Evolutionary conservation across 2,888 invertebrate species (phyloP), one percentile per base, ranked within the genome.

Genomic region (Melanophora roralis): DNA sequence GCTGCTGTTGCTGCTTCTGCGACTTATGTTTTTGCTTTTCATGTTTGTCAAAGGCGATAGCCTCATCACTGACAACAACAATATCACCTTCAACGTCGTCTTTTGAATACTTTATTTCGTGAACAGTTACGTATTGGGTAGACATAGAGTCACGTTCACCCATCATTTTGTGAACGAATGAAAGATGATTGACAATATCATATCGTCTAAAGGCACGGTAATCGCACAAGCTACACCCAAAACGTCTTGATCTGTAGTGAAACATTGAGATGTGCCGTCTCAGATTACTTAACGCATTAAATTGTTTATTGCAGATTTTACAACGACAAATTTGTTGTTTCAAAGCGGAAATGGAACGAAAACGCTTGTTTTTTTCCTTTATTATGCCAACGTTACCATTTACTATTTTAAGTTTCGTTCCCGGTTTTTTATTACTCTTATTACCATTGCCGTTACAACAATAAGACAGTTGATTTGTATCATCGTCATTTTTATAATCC

Each of bases 211-310:
- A 94, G 77, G 93, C 92, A 85, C 93, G 93, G 85, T 92, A 95
- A 62, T 93, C 92, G 88, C 96, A 96, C 16, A 94, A 88, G 84
- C 93, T 94, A 86, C 96, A 96, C 71, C 94, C 93, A 86, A 93
- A 96, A 32, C 95, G 92, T 84, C 93, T 92, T 1, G 88, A 87
- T 4, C 90, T 86, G 76, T 89, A 89, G 55, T 90, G 90, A 53
- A 89, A 89, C 90, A 90, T 90, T 2, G 90, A 89, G 43, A 89
- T 89, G 77, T 90, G 90, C 1, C 90, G 87, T n/a, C 89, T 86
- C 7, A 90, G 83, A 82, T 90, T 90, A 34, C 89, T 89, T 0
- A 89, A 80, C 0, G 89, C 90, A 81, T 87, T 88, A 69, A 90
- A 90, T 67, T 87, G 87, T 74, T 90, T 90, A 49, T 87, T 84